Percentiles rank a stretch among this genome's conserved stretches.
Evolutionary conservation across 2,888 invertebrate genomes (phyloP).

Genomic region (Biston stratarius): DNA sequence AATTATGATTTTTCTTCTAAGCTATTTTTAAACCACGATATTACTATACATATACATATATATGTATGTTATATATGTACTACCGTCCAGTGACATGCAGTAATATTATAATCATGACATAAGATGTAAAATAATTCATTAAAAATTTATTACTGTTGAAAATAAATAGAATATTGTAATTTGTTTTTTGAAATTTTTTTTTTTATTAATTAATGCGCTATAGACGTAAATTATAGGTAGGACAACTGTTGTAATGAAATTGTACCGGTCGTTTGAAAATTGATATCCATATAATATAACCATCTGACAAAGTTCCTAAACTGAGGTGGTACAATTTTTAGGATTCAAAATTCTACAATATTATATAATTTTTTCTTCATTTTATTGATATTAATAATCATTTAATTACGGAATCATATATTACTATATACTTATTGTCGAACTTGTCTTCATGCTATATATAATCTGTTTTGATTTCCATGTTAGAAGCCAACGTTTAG

Average conservation of each 20-base stretch:
- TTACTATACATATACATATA: constrained; percentile 39
- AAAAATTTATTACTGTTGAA: constrained; percentile 32
- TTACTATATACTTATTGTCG: not conserved
- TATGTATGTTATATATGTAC: constrained; percentile 72
- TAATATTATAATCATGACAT: constrained; percentile 59
- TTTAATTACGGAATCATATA: not conserved
- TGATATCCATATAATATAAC: constrained; percentile 47
- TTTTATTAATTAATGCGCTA: constrained; percentile 43
- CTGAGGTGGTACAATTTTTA: constrained; percentile 69
- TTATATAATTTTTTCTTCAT: too few species aligned
- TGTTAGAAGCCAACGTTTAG: constrained; percentile 8
- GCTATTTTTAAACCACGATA: constrained; percentile 67
- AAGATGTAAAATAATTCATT: constrained; percentile 34
- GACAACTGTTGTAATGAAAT: constrained; percentile 34
- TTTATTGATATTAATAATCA: constrained; percentile 6
- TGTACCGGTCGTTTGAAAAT: constrained; percentile 44
- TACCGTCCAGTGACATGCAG: constrained; percentile 80
- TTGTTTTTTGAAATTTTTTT: constrained; percentile 30
- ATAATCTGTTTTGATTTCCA: constrained; percentile 6
- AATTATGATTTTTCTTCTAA: constrained; percentile 57
- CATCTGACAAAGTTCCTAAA: constrained; percentile 70
- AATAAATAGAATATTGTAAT: constrained; percentile 22
- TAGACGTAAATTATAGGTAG: constrained; percentile 51
- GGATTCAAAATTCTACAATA: constrained; percentile 32
- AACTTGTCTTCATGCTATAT: constrained; percentile 11